These are phyloP conservation scores for Drosophila mulleri DNA, from an alignment of 2,888 invertebrate genomes.

Conservation along the genomic window DNA sequence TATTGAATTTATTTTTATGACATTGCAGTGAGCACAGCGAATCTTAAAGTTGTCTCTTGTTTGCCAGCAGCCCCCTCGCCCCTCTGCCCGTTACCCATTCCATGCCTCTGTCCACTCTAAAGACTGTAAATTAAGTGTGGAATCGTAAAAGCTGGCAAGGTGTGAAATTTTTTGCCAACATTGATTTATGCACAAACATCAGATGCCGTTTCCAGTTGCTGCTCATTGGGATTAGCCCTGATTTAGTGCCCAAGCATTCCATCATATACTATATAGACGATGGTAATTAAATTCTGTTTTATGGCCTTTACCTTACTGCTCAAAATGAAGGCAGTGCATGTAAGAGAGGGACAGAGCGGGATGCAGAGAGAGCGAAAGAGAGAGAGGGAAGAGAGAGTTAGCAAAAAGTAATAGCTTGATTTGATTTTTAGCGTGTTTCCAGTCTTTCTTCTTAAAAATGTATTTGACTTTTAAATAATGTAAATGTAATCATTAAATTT, in stretches of 20 bases:
- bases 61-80: not conserved
- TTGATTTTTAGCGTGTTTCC: not conserved
- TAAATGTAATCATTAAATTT: not conserved
- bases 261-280: conserved; percentile 40
- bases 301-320: conserved; percentile 32
- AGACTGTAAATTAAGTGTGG: conserved; percentile 77
- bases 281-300: conserved; percentile 69
- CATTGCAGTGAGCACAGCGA: conserved; percentile 70
- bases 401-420: not conserved
- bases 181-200: conserved; percentile 69
- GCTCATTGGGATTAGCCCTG: conserved; percentile 51
- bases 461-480: not conserved
- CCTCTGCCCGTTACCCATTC: no score
- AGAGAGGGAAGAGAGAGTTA: not conserved
- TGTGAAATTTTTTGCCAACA: conserved; percentile 79
- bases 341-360: not conserved
- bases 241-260: conserved; percentile 49
- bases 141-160: conserved; percentile 79
- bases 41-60: conserved; percentile 42
- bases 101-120: not conserved
- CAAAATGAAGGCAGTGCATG: conserved; percentile 26
- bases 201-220: conserved; percentile 52
- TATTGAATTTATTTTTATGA: conserved; percentile 79
- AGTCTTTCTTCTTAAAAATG: not conserved
- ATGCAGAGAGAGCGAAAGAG: not conserved